These are phyloP conservation scores for Selenia dentaria DNA, from an alignment of 2,888 invertebrate species.

Conservation along the genomic window DNA sequence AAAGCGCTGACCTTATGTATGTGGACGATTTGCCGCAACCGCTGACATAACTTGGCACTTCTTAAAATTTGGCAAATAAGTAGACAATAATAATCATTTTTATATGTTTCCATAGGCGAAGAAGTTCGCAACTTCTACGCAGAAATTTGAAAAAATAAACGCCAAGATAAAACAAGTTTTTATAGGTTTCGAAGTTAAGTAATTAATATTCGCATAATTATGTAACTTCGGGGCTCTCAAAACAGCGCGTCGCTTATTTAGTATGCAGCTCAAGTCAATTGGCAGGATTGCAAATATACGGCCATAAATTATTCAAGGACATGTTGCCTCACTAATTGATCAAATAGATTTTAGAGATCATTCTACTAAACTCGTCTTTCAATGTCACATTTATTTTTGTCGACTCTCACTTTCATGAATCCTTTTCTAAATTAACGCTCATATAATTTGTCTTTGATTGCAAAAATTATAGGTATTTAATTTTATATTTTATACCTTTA, in stretches of 20 bases:
- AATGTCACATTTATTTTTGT: too few species aligned
- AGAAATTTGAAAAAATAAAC: background rate
- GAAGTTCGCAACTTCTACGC: background rate
- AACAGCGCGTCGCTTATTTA: conserved; percentile 32
- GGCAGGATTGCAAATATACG: conserved; percentile 45
- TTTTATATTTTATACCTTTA: too few species aligned
- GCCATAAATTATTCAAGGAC: conserved; percentile 29
- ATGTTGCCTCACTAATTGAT: conserved; percentile 18
- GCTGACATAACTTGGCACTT: too few species aligned
- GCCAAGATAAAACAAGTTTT: conserved; percentile 2
- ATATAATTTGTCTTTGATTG: too few species aligned
- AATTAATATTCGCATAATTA: conserved; percentile 17
- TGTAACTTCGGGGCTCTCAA: conserved; percentile 15
- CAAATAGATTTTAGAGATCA: conserved; percentile 8
- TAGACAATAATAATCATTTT: too few species aligned
- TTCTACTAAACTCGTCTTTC: too few species aligned
- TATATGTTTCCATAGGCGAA: conserved; percentile 1
- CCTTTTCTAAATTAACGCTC: too few species aligned
- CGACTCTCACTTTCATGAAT: too few species aligned
- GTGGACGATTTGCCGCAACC: too few species aligned
- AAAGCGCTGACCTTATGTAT: too few species aligned
- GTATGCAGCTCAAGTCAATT: conserved; percentile 43
- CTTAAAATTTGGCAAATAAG: too few species aligned
- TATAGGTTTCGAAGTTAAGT: conserved; percentile 14
- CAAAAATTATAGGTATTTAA: too few species aligned